Conservation (phyloP, 2,797 vertebrate genomes). For the Sorex maritimensis region DNA sequence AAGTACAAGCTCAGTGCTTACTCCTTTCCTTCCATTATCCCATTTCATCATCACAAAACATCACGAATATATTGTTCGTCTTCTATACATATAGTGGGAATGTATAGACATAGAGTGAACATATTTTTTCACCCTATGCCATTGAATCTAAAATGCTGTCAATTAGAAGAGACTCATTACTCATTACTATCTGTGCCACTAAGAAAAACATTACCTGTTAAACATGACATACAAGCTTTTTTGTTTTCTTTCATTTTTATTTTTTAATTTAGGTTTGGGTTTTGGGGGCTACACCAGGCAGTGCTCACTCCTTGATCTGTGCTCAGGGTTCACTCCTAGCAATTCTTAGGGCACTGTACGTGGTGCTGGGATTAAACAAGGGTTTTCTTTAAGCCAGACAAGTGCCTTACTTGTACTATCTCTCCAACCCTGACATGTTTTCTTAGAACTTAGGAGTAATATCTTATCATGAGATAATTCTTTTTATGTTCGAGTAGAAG, state of each 20-base stretch:
- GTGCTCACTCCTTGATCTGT: no score
- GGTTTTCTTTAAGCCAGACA: no score
- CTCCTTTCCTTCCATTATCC: conserved; percentile 30
- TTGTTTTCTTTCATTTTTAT: neutral
- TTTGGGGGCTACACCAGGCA: no score
- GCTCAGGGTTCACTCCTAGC: no score
- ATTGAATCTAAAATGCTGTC: conserved; percentile 16
- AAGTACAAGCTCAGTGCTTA: neutral
- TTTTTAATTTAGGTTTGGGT: no score
- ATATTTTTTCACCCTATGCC: neutral
- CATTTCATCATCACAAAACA: conserved; percentile 3
- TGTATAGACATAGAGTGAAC: no score
- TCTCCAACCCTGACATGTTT: no score
- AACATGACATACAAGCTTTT: conserved; percentile 33
- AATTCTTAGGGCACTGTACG: no score
- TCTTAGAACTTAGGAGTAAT: conserved; percentile 2
- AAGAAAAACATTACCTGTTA: conserved; percentile 55
- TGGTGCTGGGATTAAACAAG: no score
- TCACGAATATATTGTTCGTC: neutral
- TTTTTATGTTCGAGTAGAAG: conserved; percentile 59
- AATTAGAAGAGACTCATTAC: conserved; percentile 14
- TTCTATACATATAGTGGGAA: no score
- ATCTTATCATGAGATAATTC: conserved; percentile 35
- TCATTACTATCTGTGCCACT: conserved; percentile 1
- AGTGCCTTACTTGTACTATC: no score